Evolutionary conservation across 2,797 vertebrate genomes (phyloP), one percentile per base, ranked within the genome.

Genomic region (Setipinna tenuifilis): DNA sequence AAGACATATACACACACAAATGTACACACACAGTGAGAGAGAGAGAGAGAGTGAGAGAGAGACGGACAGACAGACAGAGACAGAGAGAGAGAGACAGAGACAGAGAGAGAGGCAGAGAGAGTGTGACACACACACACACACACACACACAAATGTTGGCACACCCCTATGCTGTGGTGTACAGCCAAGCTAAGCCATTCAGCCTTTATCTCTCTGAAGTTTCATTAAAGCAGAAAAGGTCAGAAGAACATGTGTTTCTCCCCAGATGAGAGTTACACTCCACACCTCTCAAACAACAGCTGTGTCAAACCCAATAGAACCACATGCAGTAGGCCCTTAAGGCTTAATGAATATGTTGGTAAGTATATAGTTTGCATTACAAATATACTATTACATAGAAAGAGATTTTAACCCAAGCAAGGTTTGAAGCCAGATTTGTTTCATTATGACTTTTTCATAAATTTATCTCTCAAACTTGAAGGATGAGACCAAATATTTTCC

Each of bases 171-270:
- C 21, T 78, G 17, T 78, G 71, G 71, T 78, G 35, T 16, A 75
- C 83, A 88, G 91, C 91, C 91, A 91, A 90, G 82, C 59, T 87
- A 81, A 75, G 91, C 82, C 90, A 85, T 88, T 87, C 87, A 92
- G 92, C 92, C 92, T 94, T 95, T 91, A 92, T 91, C 89, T 88
- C 84, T 68, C 25, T 84, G 88, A 92, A 92, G 93, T 88, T 93
- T 94, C 84, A 95, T 94, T 94, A 93, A 93, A 91, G 41, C 68
- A 83, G 83, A 94, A 95, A 87, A 96, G 93, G 94, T 95, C 93
- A 94, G 85, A 85, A 86, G 86, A 83, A 90, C 89, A 88, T 82
- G 21, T 57, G 83, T 84, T 91, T 54, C 68, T 87, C 80, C 83
- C 84, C 25, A 44, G 83, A 82, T 81, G 75, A 84, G 71, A 41